Conservation (phyloP, 2,797 vertebrate genomes). For the Tenualosa ilisha region DNA sequence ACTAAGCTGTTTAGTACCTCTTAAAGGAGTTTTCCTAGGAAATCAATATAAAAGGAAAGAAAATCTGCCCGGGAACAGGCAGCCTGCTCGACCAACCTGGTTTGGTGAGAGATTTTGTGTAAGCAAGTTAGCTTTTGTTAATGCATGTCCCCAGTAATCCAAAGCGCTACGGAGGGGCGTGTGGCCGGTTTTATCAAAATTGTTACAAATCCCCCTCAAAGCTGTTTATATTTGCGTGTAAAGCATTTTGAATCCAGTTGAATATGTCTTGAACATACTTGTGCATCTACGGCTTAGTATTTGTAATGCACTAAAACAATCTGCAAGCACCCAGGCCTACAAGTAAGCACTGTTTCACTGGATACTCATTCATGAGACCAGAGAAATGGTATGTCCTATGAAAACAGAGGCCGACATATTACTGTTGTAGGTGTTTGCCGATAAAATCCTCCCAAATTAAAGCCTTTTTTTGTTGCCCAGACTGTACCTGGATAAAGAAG, state of each 20-base stretch:
- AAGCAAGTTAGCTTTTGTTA: background rate
- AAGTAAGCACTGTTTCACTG: background rate
- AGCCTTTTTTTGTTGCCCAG: conserved; percentile 61
- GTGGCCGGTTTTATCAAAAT: background rate
- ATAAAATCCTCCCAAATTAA: background rate
- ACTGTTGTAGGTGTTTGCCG: background rate
- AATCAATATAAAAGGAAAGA: background rate
- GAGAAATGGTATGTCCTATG: background rate
- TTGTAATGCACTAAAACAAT: background rate
- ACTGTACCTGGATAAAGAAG: conserved; percentile 86
- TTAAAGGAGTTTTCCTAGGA: background rate
- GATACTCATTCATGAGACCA: background rate
- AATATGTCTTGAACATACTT: background rate
- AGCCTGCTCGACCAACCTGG: too few species aligned
- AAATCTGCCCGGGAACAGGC: background rate
- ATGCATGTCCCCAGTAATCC: background rate
- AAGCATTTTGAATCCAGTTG: background rate
- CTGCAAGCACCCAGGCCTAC: background rate
- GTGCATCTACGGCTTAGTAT: too few species aligned
- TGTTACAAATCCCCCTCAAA: background rate
- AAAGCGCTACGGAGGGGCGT: background rate
- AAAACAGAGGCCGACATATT: background rate
- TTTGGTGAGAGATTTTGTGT: background rate
- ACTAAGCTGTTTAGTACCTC: conserved; percentile 20
- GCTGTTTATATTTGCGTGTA: background rate